phyloP scores from a whole-genome alignment of 2,888 invertebrate genomes.

The Blastobasis adustella region DNA sequence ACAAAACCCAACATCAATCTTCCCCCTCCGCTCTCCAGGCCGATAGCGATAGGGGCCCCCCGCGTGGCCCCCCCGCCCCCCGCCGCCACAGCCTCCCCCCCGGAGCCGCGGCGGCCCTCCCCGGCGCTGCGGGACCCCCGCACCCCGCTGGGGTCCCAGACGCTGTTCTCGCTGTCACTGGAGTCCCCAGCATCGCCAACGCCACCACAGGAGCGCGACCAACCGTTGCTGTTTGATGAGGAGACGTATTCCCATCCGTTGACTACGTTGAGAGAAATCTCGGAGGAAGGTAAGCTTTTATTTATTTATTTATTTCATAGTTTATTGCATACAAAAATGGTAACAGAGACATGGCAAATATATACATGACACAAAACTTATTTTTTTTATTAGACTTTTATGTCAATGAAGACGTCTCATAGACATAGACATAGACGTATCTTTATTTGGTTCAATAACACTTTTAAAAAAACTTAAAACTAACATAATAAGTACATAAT shows the following conservation, averaged over 20 bases:
- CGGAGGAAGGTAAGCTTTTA: constrained; percentile 31
- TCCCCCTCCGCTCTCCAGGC: background rate
- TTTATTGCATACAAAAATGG: no score
- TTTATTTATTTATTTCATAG: no score
- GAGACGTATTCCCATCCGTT: constrained; percentile 33
- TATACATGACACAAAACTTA: no score
- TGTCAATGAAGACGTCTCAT: no score
- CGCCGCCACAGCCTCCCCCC: constrained; percentile 8
- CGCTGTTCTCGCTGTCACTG: constrained; percentile 80
- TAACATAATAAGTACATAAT: no score
- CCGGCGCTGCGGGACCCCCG: constrained; percentile 73
- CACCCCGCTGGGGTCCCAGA: constrained; percentile 77
- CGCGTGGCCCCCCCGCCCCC: constrained; percentile 1
- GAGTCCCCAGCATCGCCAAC: constrained; percentile 79
- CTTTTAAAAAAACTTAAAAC: no score
- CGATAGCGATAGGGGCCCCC: constrained; percentile 7
- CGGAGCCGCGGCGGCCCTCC: constrained; percentile 19
- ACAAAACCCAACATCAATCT: no score
- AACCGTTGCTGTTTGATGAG: constrained; percentile 23
- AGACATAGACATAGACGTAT: no score
- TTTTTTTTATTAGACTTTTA: no score
- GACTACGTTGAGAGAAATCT: constrained; percentile 49
- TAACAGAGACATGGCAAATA: no score
- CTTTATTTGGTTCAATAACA: no score
- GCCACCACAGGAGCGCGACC: constrained; percentile 62